These are phyloP conservation scores for Holcopasites calliopsidis DNA, from an alignment of 1,140 invertebrate genomes.

Conservation along the genomic window DNA sequence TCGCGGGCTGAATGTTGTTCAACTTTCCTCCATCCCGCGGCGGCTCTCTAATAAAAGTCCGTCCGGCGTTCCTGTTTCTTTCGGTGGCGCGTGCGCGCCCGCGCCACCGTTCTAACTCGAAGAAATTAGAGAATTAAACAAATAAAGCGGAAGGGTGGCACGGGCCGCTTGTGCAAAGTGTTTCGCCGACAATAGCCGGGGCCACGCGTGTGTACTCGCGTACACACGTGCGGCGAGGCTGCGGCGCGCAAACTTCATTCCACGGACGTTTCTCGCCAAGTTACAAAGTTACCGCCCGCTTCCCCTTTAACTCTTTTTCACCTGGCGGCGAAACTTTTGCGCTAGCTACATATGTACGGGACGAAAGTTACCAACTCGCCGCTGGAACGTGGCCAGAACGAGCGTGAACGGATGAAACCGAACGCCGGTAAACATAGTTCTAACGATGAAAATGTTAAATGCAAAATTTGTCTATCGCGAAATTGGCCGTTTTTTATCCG, in stretches of 20 bases:
- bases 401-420: neutral
- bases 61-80: neutral
- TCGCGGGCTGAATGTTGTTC: neutral
- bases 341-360: slow-evolving; percentile 2
- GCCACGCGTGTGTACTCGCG: neutral
- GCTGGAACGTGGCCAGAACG: neutral
- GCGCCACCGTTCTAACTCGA: slow-evolving; percentile 5
- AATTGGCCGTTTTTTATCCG: too few relatives aligned
- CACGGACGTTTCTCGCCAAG: slow-evolving; percentile 31
- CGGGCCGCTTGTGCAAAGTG: slow-evolving; percentile 9
- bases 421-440: neutral
- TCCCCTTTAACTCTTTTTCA: slow-evolving; percentile 18
- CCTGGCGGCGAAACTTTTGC: neutral
- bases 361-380: slow-evolving; percentile 19
- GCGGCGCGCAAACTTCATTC: slow-evolving; percentile 27
- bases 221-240: neutral
- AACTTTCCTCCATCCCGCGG: slow-evolving; percentile 8
- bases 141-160: slow-evolving; percentile 22
- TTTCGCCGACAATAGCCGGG: slow-evolving; percentile 7
- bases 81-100: neutral
- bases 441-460: neutral
- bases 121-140: slow-evolving; percentile 37
- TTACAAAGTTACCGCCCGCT: slow-evolving; percentile 3
- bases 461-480: too few relatives aligned
- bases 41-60: slow-evolving; percentile 7